Conservation (phyloP, 2,888 invertebrate species). For the Tenthredo amoena region DNA sequence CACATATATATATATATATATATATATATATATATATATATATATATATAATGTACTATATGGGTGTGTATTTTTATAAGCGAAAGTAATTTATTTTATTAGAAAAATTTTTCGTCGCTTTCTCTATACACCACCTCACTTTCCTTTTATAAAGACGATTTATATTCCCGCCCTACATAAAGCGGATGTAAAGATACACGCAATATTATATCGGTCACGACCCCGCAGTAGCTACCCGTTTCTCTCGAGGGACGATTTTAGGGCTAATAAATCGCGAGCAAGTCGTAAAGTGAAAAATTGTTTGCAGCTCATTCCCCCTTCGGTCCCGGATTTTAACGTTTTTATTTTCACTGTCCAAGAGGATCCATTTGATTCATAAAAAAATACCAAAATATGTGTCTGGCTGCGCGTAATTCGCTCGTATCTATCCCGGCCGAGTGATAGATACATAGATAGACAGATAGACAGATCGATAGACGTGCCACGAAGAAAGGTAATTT, state of each 20-base stretch:
- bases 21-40: too few relatives aligned
- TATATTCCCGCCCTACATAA: constrained; percentile 26
- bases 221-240: constrained; percentile 22
- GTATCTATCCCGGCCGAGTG: constrained; percentile 34
- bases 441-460: constrained; percentile 46
- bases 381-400: constrained; percentile 33
- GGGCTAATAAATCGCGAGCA: constrained; percentile 26
- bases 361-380: not conserved
- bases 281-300: constrained; percentile 32
- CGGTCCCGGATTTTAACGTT: not conserved
- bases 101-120: not conserved
- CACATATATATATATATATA: too few relatives aligned
- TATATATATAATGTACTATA: not conserved
- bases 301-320: not conserved
- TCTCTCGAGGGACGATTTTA: constrained; percentile 25
- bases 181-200: constrained; percentile 21
- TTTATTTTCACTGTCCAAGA: not conserved
- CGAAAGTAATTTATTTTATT: constrained; percentile 10
- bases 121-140: not conserved
- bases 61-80: not conserved
- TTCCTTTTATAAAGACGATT: constrained; percentile 17
- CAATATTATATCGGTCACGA: constrained; percentile 28
- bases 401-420: constrained; percentile 52
- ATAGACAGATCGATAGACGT: constrained; percentile 35
- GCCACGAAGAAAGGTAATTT: constrained; percentile 43